Evolutionary conservation across 2,888 invertebrate species (phyloP), one percentile per base, ranked within the genome.

Genomic region (Micropterix aruncella): DNA sequence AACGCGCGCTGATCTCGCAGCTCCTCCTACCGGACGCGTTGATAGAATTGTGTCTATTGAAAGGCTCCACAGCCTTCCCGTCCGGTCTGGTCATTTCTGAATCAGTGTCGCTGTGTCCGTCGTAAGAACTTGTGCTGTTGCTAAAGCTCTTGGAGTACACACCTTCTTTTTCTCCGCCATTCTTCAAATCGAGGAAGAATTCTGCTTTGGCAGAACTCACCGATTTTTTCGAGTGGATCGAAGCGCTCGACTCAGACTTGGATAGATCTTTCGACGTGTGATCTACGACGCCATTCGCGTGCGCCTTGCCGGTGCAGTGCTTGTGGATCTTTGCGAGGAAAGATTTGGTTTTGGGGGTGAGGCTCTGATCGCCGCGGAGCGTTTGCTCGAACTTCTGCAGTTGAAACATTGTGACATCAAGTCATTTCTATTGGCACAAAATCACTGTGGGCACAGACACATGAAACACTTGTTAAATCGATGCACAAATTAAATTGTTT

Each of bases 251-350:
- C 51, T 68, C 70, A 1, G 68, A 68, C 57, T 67, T 72, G 12
- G 62, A 59, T 12, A 73, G 60, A 41, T 62, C 60, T 52, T 65
- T 63, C 45, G 65, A 63, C 38, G 59, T 59, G 42, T 70, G 64
- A 52, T 79, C 77, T 2, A 64, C 62, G 53, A 79, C 78, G 41
- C 85, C 85, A 52, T 80, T 77, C 9, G 83, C 86, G 57, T 87
- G 87, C 1, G 82, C 77, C 55, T 80, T 79, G 19, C 87, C 87
- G 19, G 78, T 81, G 59, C 87, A 87, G 44, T 79, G 79, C 54
- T 77, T 77, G 59, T 86, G 86, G 47, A 75, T 74, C 56, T 75
- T 74, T 52, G 72, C 70, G 48, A 73, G 60, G 42, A 71, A 70
- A 46, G 70, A 70, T 47, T 70, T 65, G 16, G 65, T 73, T 53